Percentiles rank a stretch among this genome's conserved stretches.
Evolutionary conservation across 2,888 invertebrate species (phyloP).

Genomic region (Pantelozetes paolii): DNA sequence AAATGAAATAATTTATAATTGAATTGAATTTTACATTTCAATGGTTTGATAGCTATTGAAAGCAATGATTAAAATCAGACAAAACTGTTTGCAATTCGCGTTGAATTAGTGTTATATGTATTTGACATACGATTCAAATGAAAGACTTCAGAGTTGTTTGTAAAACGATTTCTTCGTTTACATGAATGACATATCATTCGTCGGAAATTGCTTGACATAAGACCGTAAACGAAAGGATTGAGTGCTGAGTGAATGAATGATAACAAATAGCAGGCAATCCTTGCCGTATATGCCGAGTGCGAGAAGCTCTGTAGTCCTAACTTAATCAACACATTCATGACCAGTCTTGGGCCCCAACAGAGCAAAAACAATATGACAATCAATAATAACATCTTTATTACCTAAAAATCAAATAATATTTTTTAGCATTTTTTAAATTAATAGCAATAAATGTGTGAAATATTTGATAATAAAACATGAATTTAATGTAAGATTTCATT

Average conservation of each 20-base stretch:
- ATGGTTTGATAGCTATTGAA: no score
- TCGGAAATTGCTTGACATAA: slow-evolving; percentile 53
- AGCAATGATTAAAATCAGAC: neutral
- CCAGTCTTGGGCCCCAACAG: slow-evolving; percentile 57
- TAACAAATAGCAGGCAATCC: slow-evolving; percentile 52
- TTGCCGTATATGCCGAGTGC: slow-evolving; percentile 50
- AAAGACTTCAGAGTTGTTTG: slow-evolving; percentile 10
- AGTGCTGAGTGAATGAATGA: slow-evolving; percentile 54
- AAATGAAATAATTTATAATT: no score
- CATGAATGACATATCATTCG: slow-evolving; percentile 49
- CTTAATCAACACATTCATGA: slow-evolving; percentile 54
- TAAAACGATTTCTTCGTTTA: slow-evolving; percentile 36
- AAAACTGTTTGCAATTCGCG: slow-evolving; percentile 18
- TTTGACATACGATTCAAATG: slow-evolving; percentile 5
- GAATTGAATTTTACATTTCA: no score
- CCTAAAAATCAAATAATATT: slow-evolving; percentile 52
- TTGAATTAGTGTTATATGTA: slow-evolving; percentile 8
- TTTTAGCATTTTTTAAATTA: no score
- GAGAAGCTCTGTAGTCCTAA: slow-evolving; percentile 50
- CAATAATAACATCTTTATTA: slow-evolving; percentile 58
- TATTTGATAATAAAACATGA: no score
- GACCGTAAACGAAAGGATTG: slow-evolving; percentile 53
- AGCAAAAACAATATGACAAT: slow-evolving; percentile 56
- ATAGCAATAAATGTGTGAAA: no score
- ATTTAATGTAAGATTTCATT: no score